Base-by-base conservation (phyloP, 1,140 invertebrate species). In the Whitmania pigra region DNA sequence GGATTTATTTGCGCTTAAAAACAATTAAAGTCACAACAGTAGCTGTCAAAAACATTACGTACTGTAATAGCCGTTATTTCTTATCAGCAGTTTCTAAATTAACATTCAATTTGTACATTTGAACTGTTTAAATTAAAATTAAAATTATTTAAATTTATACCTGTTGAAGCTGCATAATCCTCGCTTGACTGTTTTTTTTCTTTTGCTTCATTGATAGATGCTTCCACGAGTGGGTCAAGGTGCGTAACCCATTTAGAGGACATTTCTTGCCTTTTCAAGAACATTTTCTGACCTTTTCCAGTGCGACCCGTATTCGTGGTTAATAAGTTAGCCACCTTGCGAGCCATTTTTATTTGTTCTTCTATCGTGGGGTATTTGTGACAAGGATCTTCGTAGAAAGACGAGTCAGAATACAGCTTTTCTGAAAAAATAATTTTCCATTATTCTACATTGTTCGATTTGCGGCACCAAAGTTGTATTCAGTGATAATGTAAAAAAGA, bases 211-310 rank as follows among this genome's bases (percentile, higher is more conserved):
- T 63, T 31, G 57, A 63, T 63, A 0, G 57, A 63, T 0, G 22
- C 57, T 31, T 63, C 53, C 25, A n/a, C 36, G 25, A 25, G 69
- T 53, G 69, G 69, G 25, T 70, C 69, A 87, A 86, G 82, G 90
- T 93, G 90, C 78, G 94, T 91, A 66, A 94, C 88, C 93, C 93
- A 96, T 82, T 94, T 94, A 73, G 90, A 88, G 7, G 92, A 93
- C 77, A 91, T 85, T 78, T 93, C 93, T 84, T 93, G 93, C 71
- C 93, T 85, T 80, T 93, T 94, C 75, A 93, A 90, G 80, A 94
- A 96, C 93, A 95, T 96, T 76, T 88, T 89, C 81, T 94, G 92
- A 22, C 93, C 93, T 79, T 92, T 90, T 79, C 91, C 93, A 78
- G 89, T 88, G 81, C 89, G 87, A 82, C 95, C 95, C 83, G 89